These are phyloP conservation scores for Tarsius wallacei DNA, from an alignment of 2,797 vertebrate genomes.

Conservation along the genomic window DNA sequence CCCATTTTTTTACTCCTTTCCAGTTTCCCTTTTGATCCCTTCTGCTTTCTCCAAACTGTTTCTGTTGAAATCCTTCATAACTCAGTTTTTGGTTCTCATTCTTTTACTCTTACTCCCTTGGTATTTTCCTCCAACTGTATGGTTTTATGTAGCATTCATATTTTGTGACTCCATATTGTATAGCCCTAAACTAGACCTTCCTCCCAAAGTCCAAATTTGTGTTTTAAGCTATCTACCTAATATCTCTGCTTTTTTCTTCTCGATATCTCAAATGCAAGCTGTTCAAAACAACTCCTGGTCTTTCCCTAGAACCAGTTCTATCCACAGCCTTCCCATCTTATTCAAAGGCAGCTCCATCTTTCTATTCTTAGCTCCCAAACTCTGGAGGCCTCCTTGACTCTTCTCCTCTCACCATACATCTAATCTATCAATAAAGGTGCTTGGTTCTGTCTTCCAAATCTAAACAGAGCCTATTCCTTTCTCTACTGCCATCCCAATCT, in stretches of 20 bases:
- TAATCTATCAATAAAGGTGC: neutral
- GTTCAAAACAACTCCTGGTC: neutral
- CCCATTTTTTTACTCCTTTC: neutral
- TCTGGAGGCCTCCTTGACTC: neutral
- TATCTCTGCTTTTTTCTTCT: neutral
- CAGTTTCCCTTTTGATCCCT: neutral
- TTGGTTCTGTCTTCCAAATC: neutral
- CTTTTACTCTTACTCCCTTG: neutral
- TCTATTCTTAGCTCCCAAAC: neutral
- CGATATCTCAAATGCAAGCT: neutral
- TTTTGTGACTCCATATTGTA: conserved; percentile 24
- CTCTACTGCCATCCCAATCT: neutral
- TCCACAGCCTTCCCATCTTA: neutral
- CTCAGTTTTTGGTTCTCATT: neutral
- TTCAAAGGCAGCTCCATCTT: neutral
- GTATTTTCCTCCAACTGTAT: neutral
- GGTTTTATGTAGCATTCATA: neutral
- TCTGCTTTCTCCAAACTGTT: neutral
- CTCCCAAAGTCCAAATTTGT: neutral
- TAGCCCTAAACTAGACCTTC: neutral
- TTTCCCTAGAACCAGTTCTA: neutral
- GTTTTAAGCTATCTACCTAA: neutral
- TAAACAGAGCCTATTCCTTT: neutral
- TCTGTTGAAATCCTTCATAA: neutral
- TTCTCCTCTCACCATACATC: neutral